These are phyloP conservation scores for Podarcis raffonei DNA, from an alignment of 2,113 vertebrate species.

Conservation along the genomic window DNA sequence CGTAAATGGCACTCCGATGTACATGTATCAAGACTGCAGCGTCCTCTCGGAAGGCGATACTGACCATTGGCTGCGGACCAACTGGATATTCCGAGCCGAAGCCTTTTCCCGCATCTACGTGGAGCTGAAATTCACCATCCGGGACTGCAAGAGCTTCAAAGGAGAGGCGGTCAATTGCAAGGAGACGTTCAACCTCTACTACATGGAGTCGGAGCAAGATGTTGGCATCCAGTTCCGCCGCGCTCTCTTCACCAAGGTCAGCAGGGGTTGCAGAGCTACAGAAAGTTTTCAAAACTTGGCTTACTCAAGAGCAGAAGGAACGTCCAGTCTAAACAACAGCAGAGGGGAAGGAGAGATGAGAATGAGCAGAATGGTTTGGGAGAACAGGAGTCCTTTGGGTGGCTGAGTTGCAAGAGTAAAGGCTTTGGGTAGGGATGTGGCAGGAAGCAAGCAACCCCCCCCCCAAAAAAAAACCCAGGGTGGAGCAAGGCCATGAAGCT, in stretches of 20 bases:
- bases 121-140: conserved; percentile 79
- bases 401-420: background rate
- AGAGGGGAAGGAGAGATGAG: background rate
- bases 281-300: conserved; percentile 30
- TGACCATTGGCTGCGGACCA: conserved; percentile 82
- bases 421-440: background rate
- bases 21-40: conserved; percentile 82
- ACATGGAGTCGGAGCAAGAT: conserved; percentile 81
- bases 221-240: conserved; percentile 79
- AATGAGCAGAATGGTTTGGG: background rate
- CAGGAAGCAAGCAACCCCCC: background rate
- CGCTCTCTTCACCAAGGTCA: conserved; percentile 77
- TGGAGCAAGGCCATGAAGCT: background rate
- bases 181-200: conserved; percentile 82
- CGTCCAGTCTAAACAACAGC: background rate
- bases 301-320: background rate
- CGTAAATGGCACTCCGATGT: conserved; percentile 74
- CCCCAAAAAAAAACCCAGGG: background rate
- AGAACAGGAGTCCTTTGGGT: background rate
- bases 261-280: conserved; percentile 27
- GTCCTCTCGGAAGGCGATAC: conserved; percentile 69
- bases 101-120: conserved; percentile 68
- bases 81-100: conserved; percentile 80
- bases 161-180: conserved; percentile 77
- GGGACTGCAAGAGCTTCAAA: conserved; percentile 81